Conservation (phyloP, 2,797 vertebrate genomes). For the Ceryle rudis region DNA sequence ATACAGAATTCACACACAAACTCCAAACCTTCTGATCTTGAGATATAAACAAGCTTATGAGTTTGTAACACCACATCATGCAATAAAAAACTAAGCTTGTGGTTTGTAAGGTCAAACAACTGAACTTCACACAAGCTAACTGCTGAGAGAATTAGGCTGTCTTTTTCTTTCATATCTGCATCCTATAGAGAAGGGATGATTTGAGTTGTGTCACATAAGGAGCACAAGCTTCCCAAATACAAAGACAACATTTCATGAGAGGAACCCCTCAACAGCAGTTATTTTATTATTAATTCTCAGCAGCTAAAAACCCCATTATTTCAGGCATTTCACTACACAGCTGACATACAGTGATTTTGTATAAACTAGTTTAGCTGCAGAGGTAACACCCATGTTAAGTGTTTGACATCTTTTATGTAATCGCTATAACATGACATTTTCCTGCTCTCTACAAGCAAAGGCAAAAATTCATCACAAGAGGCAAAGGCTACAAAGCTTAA, state of each 20-base stretch:
- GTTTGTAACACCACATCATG: neutral
- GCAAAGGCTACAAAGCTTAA: neutral
- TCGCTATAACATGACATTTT: neutral
- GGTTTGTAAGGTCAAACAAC: neutral
- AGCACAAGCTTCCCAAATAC: neutral
- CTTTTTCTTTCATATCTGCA: neutral
- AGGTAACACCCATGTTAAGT: neutral
- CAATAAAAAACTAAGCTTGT: neutral
- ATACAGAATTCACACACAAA: slow-evolving; percentile 13
- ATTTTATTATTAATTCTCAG: neutral
- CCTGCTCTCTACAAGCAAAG: neutral
- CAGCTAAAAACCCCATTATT: neutral
- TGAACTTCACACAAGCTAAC: neutral
- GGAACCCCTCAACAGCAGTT: neutral
- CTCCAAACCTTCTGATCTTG: neutral
- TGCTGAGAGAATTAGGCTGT: neutral
- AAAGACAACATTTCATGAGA: neutral
- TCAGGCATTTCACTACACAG: neutral
- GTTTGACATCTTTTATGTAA: neutral
- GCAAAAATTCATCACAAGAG: neutral
- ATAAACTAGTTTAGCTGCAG: neutral
- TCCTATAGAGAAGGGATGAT: neutral
- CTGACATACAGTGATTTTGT: neutral
- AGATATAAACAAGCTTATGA: neutral
- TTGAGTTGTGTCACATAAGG: neutral